Conservation (phyloP, 2,797 vertebrate species). For the Oophaga sylvatica region DNA sequence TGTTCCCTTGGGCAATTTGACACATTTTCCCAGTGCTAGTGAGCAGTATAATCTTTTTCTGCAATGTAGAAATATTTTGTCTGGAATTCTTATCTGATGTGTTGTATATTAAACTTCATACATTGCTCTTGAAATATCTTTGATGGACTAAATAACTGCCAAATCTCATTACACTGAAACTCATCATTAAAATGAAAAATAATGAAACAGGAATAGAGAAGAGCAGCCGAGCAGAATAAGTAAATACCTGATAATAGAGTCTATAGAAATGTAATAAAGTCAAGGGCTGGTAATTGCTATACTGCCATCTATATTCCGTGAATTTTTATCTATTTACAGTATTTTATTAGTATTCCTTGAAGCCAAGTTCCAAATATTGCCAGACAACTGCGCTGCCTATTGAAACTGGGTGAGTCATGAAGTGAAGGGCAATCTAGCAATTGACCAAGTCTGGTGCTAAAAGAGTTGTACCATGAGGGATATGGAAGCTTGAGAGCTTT, state of each 20-base stretch:
- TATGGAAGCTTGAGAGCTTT: no score
- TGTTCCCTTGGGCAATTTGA: conserved; percentile 14
- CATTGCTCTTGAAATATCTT: conserved; percentile 14
- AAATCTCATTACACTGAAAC: neutral
- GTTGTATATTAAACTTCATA: conserved; percentile 11
- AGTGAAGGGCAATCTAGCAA: no score
- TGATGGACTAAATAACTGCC: conserved; percentile 6
- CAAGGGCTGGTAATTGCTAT: neutral
- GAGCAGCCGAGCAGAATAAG: neutral
- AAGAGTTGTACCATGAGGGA: no score
- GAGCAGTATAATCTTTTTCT: conserved; percentile 18
- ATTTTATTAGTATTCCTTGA: neutral
- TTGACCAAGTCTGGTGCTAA: no score
- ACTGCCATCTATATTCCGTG: neutral
- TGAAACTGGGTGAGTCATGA: no score
- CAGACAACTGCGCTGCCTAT: no score
- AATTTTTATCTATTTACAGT: neutral
- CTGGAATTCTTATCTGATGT: conserved; percentile 18
- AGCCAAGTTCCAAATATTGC: neutral
- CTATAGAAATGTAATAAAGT: conserved; percentile 4
- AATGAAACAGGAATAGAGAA: neutral
- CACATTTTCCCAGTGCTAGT: neutral
- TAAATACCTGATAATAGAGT: neutral
- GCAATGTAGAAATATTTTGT: conserved; percentile 11
- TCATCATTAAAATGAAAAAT: neutral